phyloP scores from a whole-genome alignment of 2,888 invertebrate species.

The Ectobius pallidus region DNA sequence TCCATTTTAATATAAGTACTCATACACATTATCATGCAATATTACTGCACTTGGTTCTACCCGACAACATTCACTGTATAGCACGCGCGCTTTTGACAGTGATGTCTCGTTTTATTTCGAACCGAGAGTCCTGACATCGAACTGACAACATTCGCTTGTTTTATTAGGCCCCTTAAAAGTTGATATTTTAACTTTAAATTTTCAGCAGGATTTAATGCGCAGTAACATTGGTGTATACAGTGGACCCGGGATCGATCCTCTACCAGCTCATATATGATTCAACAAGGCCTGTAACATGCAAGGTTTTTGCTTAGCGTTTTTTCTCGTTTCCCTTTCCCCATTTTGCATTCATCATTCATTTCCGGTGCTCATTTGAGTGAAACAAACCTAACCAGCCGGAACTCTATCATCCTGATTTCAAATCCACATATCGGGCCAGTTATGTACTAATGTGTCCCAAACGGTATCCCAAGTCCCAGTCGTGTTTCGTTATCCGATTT shows the following conservation, averaged over 20 bases:
- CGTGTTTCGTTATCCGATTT: not conserved
- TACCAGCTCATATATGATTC: slow-evolving; percentile 21
- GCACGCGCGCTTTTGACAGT: too few relatives aligned
- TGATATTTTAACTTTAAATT: not conserved
- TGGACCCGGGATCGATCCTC: slow-evolving; percentile 15
- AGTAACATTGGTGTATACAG: not conserved
- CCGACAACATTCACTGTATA: too few relatives aligned
- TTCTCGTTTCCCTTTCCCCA: not conserved
- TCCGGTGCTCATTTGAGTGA: slow-evolving; percentile 5
- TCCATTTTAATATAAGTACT: too few relatives aligned
- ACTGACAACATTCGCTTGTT: too few relatives aligned
- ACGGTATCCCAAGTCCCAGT: not conserved
- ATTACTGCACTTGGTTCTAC: too few relatives aligned
- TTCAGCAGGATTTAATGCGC: slow-evolving; percentile 5
- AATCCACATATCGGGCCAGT: not conserved
- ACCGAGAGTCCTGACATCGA: too few relatives aligned
- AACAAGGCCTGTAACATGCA: slow-evolving; percentile 14
- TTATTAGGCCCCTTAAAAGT: too few relatives aligned
- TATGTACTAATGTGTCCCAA: slow-evolving; percentile 4
- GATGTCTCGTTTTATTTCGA: too few relatives aligned
- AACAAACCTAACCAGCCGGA: slow-evolving; percentile 14
- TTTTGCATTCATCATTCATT: slow-evolving; percentile 27
- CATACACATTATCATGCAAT: too few relatives aligned
- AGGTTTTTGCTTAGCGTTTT: slow-evolving; percentile 13
- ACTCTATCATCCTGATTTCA: slow-evolving; percentile 9